Conservation (phyloP, 2,113 vertebrate genomes). For the Psophia crepitans region DNA sequence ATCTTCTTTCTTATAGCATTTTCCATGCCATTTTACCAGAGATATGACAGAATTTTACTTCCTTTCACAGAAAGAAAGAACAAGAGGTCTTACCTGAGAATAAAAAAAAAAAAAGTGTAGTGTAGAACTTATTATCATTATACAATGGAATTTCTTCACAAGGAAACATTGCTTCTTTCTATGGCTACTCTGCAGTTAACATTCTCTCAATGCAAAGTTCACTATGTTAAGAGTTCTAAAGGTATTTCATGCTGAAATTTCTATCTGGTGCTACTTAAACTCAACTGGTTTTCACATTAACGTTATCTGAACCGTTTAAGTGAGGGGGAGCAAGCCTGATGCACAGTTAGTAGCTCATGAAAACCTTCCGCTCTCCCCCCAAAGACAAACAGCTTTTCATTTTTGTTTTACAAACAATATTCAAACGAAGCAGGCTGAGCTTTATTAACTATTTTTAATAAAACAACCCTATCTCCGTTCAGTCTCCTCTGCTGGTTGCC, state of each 20-base stretch:
- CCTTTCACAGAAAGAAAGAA: neutral
- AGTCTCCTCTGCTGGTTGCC: neutral
- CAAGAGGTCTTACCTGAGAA: neutral
- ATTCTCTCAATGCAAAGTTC: neutral
- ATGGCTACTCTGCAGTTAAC: neutral
- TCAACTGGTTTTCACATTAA: neutral
- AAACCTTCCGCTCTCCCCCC: too few species aligned
- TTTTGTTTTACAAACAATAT: neutral
- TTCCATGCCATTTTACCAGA: neutral
- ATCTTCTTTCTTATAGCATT: neutral
- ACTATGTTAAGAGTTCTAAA: neutral
- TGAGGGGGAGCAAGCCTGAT: neutral
- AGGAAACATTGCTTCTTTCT: neutral
- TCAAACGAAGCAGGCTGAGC: neutral
- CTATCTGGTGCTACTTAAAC: neutral
- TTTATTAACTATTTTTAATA: neutral
- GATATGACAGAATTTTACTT: neutral
- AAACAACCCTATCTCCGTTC: neutral
- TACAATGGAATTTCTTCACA: neutral
- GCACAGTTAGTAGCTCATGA: neutral
- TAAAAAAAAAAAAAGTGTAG: neutral
- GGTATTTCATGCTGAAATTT: neutral
- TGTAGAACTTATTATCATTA: neutral
- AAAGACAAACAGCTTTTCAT: too few species aligned
- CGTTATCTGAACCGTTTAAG: neutral